These are phyloP conservation scores for Brachymystax lenok DNA, from an alignment of 2,797 vertebrate genomes.

Conservation along the genomic window DNA sequence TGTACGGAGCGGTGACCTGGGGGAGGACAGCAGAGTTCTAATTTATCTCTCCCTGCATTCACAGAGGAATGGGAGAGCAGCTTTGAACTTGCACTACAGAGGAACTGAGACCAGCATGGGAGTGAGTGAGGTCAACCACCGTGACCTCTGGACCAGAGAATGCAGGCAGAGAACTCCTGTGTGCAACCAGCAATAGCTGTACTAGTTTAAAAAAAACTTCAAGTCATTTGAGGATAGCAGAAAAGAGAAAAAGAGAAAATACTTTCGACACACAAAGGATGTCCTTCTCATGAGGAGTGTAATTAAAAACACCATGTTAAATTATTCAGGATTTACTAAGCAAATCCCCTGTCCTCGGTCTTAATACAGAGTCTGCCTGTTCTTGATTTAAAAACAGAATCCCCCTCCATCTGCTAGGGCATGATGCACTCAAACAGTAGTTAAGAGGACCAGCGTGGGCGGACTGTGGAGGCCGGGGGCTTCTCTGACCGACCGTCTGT, in stretches of 20 bases:
- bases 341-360: conserved; percentile 71
- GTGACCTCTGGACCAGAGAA: conserved; percentile 13
- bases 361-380: conserved; percentile 63
- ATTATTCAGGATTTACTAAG: conserved; percentile 66
- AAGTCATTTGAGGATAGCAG: background rate
- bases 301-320: conserved; percentile 59
- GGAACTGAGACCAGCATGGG: conserved; percentile 48
- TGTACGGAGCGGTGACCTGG: conserved; percentile 25
- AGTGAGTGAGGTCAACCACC: conserved; percentile 62
- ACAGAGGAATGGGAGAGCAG: conserved; percentile 39
- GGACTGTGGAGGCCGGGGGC: background rate
- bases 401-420: conserved; percentile 66
- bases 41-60: conserved; percentile 54
- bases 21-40: conserved; percentile 32
- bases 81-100: conserved; percentile 61
- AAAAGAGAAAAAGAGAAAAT: background rate
- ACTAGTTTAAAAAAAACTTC: background rate
- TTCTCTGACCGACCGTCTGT: conserved; percentile 6
- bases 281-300: conserved; percentile 17
- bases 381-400: conserved; percentile 64
- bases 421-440: conserved; percentile 11
- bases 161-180: conserved; percentile 37
- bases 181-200: conserved; percentile 33
- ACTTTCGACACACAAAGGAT: background rate
- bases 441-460: background rate